Percentiles rank a stretch among this genome's conserved stretches.
phyloP scores from a whole-genome alignment of 2,113 vertebrate species.

The Cepphus grylle region DNA sequence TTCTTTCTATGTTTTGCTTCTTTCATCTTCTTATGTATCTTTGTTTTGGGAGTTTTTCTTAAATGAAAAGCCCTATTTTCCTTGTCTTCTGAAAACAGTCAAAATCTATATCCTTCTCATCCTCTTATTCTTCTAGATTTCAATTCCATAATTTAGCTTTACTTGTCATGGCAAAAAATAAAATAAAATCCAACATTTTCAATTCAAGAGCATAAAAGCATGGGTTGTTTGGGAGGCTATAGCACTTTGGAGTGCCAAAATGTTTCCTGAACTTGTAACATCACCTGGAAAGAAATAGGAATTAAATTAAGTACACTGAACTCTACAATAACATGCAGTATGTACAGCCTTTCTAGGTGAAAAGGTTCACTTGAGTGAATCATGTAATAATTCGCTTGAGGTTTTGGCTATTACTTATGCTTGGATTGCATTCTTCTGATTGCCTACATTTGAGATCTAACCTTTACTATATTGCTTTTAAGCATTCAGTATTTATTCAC shows the following conservation, averaged over 20 bases:
- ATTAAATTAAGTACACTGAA: neutral
- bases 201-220: neutral
- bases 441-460: neutral
- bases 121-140: neutral
- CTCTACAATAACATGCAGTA: neutral
- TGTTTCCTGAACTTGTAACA: neutral
- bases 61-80: neutral
- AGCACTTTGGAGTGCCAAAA: neutral
- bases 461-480: neutral
- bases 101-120: neutral
- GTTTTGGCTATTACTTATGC: neutral
- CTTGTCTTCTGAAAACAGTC: neutral
- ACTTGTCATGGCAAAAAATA: neutral
- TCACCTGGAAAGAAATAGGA: neutral
- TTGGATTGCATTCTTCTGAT: neutral
- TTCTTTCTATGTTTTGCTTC: neutral
- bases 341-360: neutral
- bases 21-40: neutral
- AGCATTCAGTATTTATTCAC: neutral
- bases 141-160: neutral
- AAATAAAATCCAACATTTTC: neutral
- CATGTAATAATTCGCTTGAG: neutral
- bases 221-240: neutral
- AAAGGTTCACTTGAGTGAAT: neutral
- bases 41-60: neutral